These are phyloP conservation scores for Montipora sp. DNA, from an alignment of 64 coral and sea anemone genomes.

Conservation along the genomic window DNA sequence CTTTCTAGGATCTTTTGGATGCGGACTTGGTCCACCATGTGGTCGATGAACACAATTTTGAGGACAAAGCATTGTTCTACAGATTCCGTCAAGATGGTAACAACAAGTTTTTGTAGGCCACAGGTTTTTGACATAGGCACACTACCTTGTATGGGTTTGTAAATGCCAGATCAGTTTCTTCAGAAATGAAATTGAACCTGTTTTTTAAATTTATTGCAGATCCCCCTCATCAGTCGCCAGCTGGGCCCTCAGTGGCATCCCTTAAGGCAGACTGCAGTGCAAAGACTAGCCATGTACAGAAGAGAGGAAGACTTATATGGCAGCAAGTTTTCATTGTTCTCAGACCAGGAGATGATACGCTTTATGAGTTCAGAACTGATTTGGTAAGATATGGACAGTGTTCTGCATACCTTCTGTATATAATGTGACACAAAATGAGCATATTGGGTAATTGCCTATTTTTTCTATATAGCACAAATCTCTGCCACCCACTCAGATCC, in stretches of 20 bases:
- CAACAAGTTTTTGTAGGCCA: too few relatives aligned
- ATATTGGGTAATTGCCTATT: too few relatives aligned
- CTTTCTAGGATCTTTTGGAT: conserved; percentile 68
- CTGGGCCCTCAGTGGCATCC: conserved; percentile 83
- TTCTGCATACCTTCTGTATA: too few relatives aligned
- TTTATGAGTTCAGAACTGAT: conserved; percentile 94
- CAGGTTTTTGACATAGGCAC: too few relatives aligned
- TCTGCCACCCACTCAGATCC: too few relatives aligned
- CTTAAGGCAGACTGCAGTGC: conserved; percentile 79
- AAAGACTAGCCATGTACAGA: conserved; percentile 66
- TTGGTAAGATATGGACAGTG: conserved; percentile 45
- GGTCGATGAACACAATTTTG: conserved; percentile 88
- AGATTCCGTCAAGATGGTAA: conserved; percentile 92
- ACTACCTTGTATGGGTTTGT: too few relatives aligned
- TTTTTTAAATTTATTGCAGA: conserved; percentile 19
- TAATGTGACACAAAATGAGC: background rate
- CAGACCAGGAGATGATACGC: conserved; percentile 71
- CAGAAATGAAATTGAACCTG: background rate
- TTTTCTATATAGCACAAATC: too few relatives aligned
- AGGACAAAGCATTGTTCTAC: conserved; percentile 74
- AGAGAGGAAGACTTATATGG: conserved; percentile 58
- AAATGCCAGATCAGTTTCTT: too few relatives aligned
- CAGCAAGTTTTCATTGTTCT: conserved; percentile 61
- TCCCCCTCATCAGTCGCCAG: conserved; percentile 62
- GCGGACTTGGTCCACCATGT: conserved; percentile 83